Evolutionary conservation across 2,113 vertebrate genomes (phyloP), one percentile per base, ranked within the genome.

Genomic region (Spermophilus dauricus): DNA sequence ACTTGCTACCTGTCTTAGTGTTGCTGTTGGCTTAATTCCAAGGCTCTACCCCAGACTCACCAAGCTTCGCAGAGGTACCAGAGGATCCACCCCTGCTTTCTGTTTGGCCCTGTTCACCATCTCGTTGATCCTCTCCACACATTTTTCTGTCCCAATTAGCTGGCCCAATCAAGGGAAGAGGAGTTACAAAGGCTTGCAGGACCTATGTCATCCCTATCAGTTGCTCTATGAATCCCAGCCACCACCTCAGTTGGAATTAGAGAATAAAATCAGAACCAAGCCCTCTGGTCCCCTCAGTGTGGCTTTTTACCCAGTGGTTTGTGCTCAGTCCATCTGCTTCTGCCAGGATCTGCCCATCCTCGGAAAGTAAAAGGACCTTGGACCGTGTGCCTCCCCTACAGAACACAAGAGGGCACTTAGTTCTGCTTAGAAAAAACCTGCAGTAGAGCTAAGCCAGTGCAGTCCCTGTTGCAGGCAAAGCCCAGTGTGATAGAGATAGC

Each of bases 51-150:
- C 83, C 85, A 37, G 39, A 98, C 99, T 98, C 96, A 99, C 99
- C 99, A 99, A 91, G 1, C 99, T 99, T 37, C 90, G 87, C 0
- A 99, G 98, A 0, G 99, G 99, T 0, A 98, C 97, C 30, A 95
- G 91, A 8, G 98, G 98, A 84, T 99, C 98, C 32, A 99, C 92
- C 8, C 99, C 99, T 0, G 99, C 99, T 89, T 98, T 97, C 89
- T 67, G 81, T 97, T 99, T 99, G 96, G 99, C 99, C 93, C 98
- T 99, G 86, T 98, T 99, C 97, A 99, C 98, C 99, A 99, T 99
- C 90, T 98, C 97, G 24, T 99, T 99, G 94, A 99, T 99, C 10
- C 98, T 97, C 91, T 99, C 98, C 96, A 99, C 96, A 91, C 99
- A 99, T 37, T 98, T 98, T 90, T 99, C 99, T 16, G 98, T 98